Base-by-base conservation (phyloP, 23 tunicate species). In the Styela clava region DNA sequence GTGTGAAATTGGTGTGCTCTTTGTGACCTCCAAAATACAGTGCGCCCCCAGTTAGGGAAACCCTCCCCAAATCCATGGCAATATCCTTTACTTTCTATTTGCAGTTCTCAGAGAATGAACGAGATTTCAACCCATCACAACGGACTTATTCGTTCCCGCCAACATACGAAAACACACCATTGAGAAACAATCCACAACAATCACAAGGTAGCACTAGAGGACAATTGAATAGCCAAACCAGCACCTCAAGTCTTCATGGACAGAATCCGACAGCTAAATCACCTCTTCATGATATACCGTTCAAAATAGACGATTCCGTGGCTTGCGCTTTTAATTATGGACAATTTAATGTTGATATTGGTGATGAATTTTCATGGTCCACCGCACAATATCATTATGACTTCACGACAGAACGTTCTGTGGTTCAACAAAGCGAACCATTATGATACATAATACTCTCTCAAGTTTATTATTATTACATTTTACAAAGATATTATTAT, bases 231-330 rank as follows among this genome's bases (percentile, higher is more conserved):
- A 7, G 12, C 12, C 56, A 44, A 44, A 5, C 56, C 9, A 44
- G 56, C 12, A 5, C 56, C 12, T 5, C 56, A 44, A 44, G 56
- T 44, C 56, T 44, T 5, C 56, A 65, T 28, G 31, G 71, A 65
- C 71, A 28, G 16, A 44, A 44, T 44, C 56, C 56, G 5, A 30
- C 77, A 3, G 31, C 37, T 18, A 69, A 63, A 35, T 33, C 83
- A 9, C 37, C 77, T 22, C 63, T 79, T 2, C 33, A 36, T 24
- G 89, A 85, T 67, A 37, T 85, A 0, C 89, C 89, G 23, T 85
- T 85, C 69, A 68, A 85, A 71, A 30, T 85, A 34, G 84, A 78
- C 56, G 73, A 84, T 16, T 85, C 89, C 23, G 72, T 85, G 28
- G 74, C 71, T 29, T 36, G 78, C 0, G 56, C 89, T 61, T 69